Percentiles rank a stretch among this genome's conserved stretches.
These are phyloP conservation scores for Solenodon paradoxus DNA, from an alignment of 2,113 vertebrate genomes.

Conservation along the genomic window DNA sequence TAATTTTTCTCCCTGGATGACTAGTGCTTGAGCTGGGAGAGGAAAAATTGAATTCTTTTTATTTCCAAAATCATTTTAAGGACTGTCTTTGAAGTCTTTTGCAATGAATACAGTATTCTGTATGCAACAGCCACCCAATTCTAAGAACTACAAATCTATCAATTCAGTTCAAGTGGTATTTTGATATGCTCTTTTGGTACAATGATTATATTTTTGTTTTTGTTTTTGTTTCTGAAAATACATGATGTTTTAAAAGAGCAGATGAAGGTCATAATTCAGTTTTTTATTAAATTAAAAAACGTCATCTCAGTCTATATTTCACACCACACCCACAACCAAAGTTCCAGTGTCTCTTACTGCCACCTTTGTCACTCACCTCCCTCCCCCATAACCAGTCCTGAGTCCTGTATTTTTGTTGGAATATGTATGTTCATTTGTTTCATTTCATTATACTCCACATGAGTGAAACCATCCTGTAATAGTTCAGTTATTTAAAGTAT, in stretches of 20 bases:
- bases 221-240: not conserved
- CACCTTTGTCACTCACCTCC: too few relatives aligned
- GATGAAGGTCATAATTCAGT: not conserved
- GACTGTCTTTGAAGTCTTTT: constrained; percentile 16
- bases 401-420: too few relatives aligned
- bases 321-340: too few relatives aligned
- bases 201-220: not conserved
- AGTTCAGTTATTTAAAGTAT: not conserved
- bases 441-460: too few relatives aligned
- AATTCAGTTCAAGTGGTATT: constrained; percentile 37
- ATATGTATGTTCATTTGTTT: too few relatives aligned
- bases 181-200: not conserved
- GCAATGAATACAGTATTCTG: not conserved
- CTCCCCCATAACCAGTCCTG: too few relatives aligned
- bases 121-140: not conserved
- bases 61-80: constrained; percentile 46
- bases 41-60: constrained; percentile 64
- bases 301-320: too few relatives aligned
- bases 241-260: not conserved
- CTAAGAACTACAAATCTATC: not conserved
- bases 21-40: constrained; percentile 53
- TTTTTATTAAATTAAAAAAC: too few relatives aligned
- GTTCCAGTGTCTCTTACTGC: too few relatives aligned
- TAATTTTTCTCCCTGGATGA: constrained; percentile 73
- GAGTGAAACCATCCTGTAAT: too few relatives aligned